Evolutionary conservation across 2,797 vertebrate genomes (phyloP).

Genomic region (Siniperca scherzeri): DNA sequence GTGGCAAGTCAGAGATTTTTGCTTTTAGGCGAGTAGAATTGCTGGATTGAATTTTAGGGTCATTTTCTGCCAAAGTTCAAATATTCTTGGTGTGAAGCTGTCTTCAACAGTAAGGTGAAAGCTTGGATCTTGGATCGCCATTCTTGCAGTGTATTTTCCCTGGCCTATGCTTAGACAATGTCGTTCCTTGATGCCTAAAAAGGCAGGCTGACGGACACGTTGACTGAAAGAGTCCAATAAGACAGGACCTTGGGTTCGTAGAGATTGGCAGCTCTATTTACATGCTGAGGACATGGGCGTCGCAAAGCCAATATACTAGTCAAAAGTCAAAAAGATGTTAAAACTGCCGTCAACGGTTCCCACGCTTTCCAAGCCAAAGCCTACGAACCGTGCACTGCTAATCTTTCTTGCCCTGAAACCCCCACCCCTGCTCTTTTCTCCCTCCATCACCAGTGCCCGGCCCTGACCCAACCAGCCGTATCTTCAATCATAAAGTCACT

Average conservation of each 20-base stretch:
- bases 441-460: slow-evolving; percentile 7
- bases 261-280: slow-evolving; percentile 55
- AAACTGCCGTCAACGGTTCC: slow-evolving; percentile 69
- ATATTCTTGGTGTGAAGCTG: neutral
- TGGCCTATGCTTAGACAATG: slow-evolving; percentile 20
- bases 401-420: slow-evolving; percentile 59
- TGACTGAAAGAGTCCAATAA: slow-evolving; percentile 38
- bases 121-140: slow-evolving; percentile 4
- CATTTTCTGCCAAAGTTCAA: neutral
- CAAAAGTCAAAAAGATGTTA: slow-evolving; percentile 60
- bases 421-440: slow-evolving; percentile 33
- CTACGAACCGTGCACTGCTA: slow-evolving; percentile 57
- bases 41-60: neutral
- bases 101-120: slow-evolving; percentile 9
- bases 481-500: slow-evolving; percentile 63
- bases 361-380: slow-evolving; percentile 66
- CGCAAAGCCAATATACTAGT: slow-evolving; percentile 48
- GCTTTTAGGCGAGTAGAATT: neutral
- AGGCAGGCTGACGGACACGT: slow-evolving; percentile 2
- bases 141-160: slow-evolving; percentile 24
- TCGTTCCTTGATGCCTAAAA: slow-evolving; percentile 13
- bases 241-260: slow-evolving; percentile 20
- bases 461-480: slow-evolving; percentile 60
- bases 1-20: neutral
- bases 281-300: neutral